These are phyloP conservation scores for Cantharis nigra DNA, from an alignment of 2,888 invertebrate species.

Conservation along the genomic window DNA sequence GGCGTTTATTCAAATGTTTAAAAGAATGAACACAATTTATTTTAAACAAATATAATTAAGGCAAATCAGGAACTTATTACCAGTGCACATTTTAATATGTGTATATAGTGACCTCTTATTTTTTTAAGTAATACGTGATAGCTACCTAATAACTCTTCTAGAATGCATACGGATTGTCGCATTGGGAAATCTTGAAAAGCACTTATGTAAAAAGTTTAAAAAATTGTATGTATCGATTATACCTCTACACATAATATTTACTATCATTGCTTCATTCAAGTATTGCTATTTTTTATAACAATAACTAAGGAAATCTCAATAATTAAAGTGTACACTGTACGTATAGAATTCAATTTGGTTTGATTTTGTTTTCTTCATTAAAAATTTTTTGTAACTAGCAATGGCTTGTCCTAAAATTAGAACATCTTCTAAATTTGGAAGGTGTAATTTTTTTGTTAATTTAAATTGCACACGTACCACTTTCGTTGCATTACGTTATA, in stretches of 20 bases:
- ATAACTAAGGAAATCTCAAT: neutral
- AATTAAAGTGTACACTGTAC: neutral
- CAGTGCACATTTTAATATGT: neutral
- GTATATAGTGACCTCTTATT: neutral
- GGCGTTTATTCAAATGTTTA: neutral
- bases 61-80: neutral
- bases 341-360: neutral
- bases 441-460: neutral
- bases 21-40: neutral
- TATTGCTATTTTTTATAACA: too few species aligned
- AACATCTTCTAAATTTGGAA: neutral
- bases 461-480: neutral
- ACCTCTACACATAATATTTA: neutral
- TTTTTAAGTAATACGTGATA: neutral
- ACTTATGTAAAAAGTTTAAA: neutral
- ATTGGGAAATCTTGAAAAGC: neutral
- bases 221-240: neutral
- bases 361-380: neutral
- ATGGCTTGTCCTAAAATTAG: neutral
- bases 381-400: neutral
- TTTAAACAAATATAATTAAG: neutral
- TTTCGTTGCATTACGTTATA: neutral
- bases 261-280: neutral
- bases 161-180: neutral
- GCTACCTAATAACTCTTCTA: neutral